Evolutionary conservation across 2,888 invertebrate genomes (phyloP), one percentile per base, ranked within the genome.

Genomic region (Amphipyra berbera): DNA sequence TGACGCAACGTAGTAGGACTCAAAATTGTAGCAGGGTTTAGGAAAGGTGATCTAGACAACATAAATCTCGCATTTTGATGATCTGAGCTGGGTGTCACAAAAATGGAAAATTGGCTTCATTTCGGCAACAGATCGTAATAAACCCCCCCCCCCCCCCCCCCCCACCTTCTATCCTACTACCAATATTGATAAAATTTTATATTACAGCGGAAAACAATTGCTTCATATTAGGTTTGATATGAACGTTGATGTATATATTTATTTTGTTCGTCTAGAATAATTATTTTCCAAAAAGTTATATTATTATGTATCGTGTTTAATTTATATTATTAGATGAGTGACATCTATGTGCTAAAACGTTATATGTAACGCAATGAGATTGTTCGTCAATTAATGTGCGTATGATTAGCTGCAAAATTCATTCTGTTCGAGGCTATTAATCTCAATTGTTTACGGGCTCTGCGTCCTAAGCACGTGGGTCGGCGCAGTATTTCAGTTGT

Each of bases 121-220:
- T 94, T 94, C 92, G 93, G 94, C 91, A 94, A 94, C 94, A 95
- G 94, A 94, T 95, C 94, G 94, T 95, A 95, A 95, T 92, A 82
- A 81, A 84, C 81, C 85, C 82, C 87, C 76, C 84, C n/a, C n/a
- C n/a, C n/a, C n/a, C n/a, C n/a, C 81, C 85, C 82, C 87, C 83
- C 78, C 76, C 83, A 82, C 84, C 78, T 84, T 83, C 81, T 77
- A 70, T 80, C 70, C 74, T 81, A 77, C 77, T 85, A 85, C 71
- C 76, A 81, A 84, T 84, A 87, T 37, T 37, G 6, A 6, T 81
- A 80, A 82, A 81, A 67, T 62, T 82, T 86, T 88, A 84, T 88
- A 87, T 88, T 82, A 80, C 85, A 85, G 86, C 89, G 85, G 82
- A 83, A 80, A 83, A 82, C 66, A 79, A 86, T 78, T 88, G 93